These are phyloP conservation scores for Pseudomyrmex pallidus DNA, from an alignment of 1,140 invertebrate species.

Conservation along the genomic window DNA sequence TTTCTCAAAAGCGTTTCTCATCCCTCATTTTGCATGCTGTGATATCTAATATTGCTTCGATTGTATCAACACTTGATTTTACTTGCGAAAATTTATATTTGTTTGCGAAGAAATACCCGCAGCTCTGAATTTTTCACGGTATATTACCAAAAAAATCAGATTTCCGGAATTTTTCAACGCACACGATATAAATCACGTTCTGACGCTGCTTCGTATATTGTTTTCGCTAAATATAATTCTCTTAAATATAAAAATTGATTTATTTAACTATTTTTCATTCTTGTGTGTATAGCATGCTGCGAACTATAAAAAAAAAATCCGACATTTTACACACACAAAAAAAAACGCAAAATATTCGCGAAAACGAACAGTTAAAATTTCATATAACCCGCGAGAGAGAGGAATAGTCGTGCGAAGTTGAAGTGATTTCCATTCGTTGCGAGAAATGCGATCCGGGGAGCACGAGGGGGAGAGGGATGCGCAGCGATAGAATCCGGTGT, in stretches of 20 bases:
- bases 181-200: no score
- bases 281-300: neutral
- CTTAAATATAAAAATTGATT: neutral
- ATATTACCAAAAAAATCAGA: no score
- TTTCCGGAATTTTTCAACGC: no score
- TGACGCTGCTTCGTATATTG: no score
- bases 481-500: slow-evolving; percentile 17
- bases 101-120: no score
- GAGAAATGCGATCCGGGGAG: slow-evolving; percentile 24
- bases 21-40: no score
- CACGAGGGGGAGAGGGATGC: neutral
- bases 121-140: no score
- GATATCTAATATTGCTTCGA: neutral
- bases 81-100: no score
- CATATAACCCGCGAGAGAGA: neutral
- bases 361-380: slow-evolving; percentile 15
- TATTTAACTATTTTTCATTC: slow-evolving; percentile 7
- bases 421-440: slow-evolving; percentile 44
- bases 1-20: no score
- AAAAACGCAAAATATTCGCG: neutral
- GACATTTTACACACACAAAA: neutral
- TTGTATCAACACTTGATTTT: neutral
- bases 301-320: neutral
- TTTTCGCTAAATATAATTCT: neutral
- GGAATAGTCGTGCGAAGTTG: neutral